Conservation (phyloP, 1,140 invertebrate species). For the Penaeus vannamei region DNA sequence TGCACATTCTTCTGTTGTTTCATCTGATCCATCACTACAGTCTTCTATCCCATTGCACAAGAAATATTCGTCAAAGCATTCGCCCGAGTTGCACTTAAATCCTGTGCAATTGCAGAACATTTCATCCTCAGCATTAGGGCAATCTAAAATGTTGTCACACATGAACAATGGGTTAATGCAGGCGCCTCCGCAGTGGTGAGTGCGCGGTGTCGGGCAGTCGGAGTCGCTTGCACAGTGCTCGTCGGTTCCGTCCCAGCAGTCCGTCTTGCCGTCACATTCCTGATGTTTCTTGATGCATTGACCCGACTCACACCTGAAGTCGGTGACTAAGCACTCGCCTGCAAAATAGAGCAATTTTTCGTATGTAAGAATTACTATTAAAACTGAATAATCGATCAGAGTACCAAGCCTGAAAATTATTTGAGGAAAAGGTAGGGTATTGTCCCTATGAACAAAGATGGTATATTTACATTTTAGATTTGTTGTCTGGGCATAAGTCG, state of each 20-base stretch:
- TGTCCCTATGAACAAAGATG: too few species aligned
- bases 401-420: too few species aligned
- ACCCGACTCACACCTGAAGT: not conserved
- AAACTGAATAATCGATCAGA: too few species aligned
- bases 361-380: too few species aligned
- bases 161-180: not conserved
- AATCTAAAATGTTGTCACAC: not conserved
- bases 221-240: not conserved
- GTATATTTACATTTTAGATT: too few species aligned
- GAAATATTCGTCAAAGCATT: not conserved
- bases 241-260: conserved; percentile 4
- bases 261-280: not conserved
- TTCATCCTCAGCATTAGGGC: not conserved
- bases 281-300: not conserved
- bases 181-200: not conserved
- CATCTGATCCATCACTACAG: not conserved
- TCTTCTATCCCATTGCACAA: not conserved
- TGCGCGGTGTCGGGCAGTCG: not conserved
- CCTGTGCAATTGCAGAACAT: not conserved
- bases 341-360: not conserved
- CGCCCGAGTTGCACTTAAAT: not conserved
- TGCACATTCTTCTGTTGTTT: not conserved
- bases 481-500: too few species aligned
- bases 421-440: too few species aligned
- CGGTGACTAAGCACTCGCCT: not conserved